Conservation (phyloP, 2,888 invertebrate genomes). For the Scaptomyza reducta region DNA sequence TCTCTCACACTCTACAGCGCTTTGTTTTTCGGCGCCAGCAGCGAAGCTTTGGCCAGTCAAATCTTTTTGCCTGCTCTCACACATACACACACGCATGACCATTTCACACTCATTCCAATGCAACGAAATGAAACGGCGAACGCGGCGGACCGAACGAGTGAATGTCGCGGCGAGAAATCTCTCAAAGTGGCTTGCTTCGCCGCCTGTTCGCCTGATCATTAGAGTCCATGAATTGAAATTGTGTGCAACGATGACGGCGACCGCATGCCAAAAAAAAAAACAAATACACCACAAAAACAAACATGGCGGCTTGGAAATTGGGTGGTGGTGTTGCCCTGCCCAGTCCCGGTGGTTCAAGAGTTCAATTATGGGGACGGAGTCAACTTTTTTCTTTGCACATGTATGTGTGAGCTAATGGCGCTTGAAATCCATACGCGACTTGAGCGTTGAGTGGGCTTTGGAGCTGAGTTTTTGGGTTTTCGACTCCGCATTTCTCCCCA, state of each 20-base stretch:
- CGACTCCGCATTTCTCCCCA: slow-evolving; percentile 47
- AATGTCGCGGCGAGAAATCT: slow-evolving; percentile 58
- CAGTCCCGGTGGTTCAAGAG: slow-evolving; percentile 34
- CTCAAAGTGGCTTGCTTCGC: slow-evolving; percentile 39
- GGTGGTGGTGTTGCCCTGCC: slow-evolving; percentile 24
- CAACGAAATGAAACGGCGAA: slow-evolving; percentile 58
- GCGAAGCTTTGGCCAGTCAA: slow-evolving; percentile 45
- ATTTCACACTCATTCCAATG: slow-evolving; percentile 67
- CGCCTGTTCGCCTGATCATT: slow-evolving; percentile 81
- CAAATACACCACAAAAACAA: slow-evolving; percentile 13
- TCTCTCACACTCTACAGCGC: slow-evolving; percentile 29
- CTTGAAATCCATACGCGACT: slow-evolving; percentile 56
- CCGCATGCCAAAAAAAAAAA: slow-evolving; percentile 46
- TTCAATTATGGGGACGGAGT: slow-evolving; percentile 36
- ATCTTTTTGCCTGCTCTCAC: slow-evolving; percentile 21
- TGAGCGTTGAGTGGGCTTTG: slow-evolving; percentile 48
- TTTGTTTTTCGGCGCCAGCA: slow-evolving; percentile 14
- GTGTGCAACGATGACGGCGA: slow-evolving; percentile 69
- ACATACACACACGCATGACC: slow-evolving; percentile 20
- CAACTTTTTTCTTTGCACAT: neutral
- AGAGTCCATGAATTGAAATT: slow-evolving; percentile 84
- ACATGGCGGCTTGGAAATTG: slow-evolving; percentile 40
- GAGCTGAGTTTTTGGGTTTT: slow-evolving; percentile 15
- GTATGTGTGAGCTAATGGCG: slow-evolving; percentile 35
- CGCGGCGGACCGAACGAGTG: slow-evolving; percentile 50